phyloP scores from a whole-genome alignment of 2,797 vertebrate species.

The Epinephelus malabaricus region DNA sequence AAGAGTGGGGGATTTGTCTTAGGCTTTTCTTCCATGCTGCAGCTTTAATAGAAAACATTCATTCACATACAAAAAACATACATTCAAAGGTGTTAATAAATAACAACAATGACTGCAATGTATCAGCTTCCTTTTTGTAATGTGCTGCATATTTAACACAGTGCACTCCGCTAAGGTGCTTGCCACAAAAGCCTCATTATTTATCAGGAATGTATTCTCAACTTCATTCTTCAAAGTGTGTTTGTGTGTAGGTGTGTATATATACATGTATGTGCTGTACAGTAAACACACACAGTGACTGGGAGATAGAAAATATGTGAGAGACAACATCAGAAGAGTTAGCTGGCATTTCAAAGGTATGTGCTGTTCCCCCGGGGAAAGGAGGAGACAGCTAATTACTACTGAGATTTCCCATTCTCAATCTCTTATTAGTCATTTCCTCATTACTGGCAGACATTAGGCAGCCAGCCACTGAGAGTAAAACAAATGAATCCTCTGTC shows the following conservation, averaged over 20 bases:
- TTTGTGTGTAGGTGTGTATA: slow-evolving; percentile 17
- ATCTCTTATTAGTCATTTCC: slow-evolving; percentile 77
- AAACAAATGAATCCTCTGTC: slow-evolving; percentile 42
- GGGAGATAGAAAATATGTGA: slow-evolving; percentile 32
- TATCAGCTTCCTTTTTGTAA: slow-evolving; percentile 4
- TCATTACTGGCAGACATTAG: slow-evolving; percentile 61
- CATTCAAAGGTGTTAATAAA: background rate
- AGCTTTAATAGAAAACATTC: too few relatives aligned
- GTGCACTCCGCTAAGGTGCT: background rate
- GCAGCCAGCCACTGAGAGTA: slow-evolving; percentile 56
- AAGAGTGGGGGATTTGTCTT: too few relatives aligned
- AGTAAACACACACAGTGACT: slow-evolving; percentile 23
- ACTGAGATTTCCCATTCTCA: slow-evolving; percentile 63
- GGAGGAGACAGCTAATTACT: slow-evolving; percentile 78
- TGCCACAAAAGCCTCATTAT: slow-evolving; percentile 36
- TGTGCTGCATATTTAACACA: slow-evolving; percentile 2
- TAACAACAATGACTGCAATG: background rate
- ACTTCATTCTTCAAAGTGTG: slow-evolving; percentile 46
- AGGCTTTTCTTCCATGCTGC: too few relatives aligned
- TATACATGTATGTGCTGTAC: slow-evolving; percentile 27
- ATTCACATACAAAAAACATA: too few relatives aligned
- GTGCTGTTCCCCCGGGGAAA: slow-evolving; percentile 47
- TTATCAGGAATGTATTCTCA: slow-evolving; percentile 13
- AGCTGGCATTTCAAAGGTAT: slow-evolving; percentile 77
- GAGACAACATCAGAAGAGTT: slow-evolving; percentile 57